phyloP scores from a whole-genome alignment of 2,113 vertebrate genomes.

The Paratilapia polleni region DNA sequence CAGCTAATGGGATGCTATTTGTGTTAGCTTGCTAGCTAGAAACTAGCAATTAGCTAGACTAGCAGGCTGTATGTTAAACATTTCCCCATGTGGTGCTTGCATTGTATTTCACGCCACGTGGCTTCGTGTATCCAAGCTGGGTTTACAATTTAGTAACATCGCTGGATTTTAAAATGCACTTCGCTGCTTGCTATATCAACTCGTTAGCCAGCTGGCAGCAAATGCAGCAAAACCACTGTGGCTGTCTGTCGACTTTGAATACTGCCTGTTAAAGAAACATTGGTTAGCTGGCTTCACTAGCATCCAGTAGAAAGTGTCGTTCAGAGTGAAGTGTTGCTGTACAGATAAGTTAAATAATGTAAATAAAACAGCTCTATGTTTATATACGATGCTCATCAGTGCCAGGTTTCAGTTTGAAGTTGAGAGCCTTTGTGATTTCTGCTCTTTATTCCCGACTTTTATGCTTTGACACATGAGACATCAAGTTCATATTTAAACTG shows the following conservation, averaged over 20 bases:
- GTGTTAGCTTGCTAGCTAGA: conserved; percentile 30
- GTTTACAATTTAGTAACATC: not conserved
- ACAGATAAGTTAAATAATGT: not conserved
- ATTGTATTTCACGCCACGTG: not conserved
- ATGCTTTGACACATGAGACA: not conserved
- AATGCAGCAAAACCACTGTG: not conserved
- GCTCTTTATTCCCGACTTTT: not conserved
- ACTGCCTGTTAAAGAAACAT: not conserved
- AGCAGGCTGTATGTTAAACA: not conserved
- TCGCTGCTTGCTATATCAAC: not conserved
- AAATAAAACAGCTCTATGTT: not conserved
- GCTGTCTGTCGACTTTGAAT: not conserved
- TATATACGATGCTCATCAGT: not conserved
- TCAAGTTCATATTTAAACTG: not conserved
- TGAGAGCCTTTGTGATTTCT: not conserved
- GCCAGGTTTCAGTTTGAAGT: not conserved
- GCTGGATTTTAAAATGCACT: not conserved
- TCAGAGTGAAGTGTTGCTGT: not conserved
- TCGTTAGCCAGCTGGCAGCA: not conserved
- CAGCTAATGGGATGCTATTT: conserved; percentile 19
- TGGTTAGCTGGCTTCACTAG: not conserved
- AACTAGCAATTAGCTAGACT: conserved; percentile 21
- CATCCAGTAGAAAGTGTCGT: not conserved
- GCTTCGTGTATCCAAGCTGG: too few species aligned
- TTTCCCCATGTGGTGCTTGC: not conserved